These are phyloP conservation scores for Metallyticus violacea DNA, from an alignment of 2,888 invertebrate genomes.

Conservation along the genomic window DNA sequence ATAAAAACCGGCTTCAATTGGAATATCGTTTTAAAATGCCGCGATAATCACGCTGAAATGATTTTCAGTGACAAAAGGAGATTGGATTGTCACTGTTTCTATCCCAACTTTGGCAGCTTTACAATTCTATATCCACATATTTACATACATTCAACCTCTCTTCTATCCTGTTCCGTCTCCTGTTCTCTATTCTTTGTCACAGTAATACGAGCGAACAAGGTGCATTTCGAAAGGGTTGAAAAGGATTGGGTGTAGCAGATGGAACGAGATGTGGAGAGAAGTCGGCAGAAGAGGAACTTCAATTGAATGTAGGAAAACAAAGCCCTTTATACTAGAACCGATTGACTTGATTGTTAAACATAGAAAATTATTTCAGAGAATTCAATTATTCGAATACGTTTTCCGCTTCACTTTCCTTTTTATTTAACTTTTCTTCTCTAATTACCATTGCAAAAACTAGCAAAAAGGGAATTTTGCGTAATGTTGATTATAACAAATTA, in stretches of 20 bases:
- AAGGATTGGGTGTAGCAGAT: not conserved
- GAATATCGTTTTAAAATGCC: slow-evolving; percentile 14
- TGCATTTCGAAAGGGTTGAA: not conserved
- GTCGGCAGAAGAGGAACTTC: not conserved
- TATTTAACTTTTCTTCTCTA: not conserved
- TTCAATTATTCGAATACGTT: not conserved
- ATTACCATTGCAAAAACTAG: not conserved
- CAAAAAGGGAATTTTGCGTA: too few relatives aligned
- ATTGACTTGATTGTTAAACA: not conserved
- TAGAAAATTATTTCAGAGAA: not conserved
- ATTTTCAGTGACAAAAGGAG: not conserved
- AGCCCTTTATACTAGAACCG: not conserved
- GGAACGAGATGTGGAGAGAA: not conserved
- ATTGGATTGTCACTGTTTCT: not conserved
- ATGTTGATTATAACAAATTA: too few relatives aligned
- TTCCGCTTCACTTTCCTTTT: not conserved
- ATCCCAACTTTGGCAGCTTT: not conserved
- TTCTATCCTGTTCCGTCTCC: not conserved
- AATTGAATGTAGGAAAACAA: not conserved
- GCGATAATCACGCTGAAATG: not conserved
- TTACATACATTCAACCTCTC: not conserved
- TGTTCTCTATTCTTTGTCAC: not conserved
- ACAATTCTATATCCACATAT: not conserved
- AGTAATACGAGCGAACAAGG: not conserved
- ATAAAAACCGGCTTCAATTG: not conserved